Evolutionary conservation across 2,797 vertebrate species (phyloP).

Genomic region (Benthosema pterotum): DNA sequence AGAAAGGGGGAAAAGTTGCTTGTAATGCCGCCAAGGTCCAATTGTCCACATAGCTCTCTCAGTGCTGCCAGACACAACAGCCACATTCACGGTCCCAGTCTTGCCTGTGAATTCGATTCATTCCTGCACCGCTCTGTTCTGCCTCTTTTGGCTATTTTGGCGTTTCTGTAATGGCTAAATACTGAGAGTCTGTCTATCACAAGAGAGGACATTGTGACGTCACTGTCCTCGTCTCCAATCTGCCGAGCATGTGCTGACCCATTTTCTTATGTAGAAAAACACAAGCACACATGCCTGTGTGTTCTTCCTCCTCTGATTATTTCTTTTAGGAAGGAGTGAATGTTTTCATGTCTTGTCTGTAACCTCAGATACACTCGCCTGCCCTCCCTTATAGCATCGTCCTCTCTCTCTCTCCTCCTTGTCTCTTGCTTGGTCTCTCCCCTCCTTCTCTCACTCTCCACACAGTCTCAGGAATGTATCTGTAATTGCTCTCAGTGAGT

Average conservation of each 20-base stretch:
- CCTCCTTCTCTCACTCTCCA: slow-evolving; percentile 25
- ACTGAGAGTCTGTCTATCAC: slow-evolving; percentile 41
- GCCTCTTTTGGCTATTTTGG: slow-evolving; percentile 40
- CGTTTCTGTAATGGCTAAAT: slow-evolving; percentile 36
- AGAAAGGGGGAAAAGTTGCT: slow-evolving; percentile 34
- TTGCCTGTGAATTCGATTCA: slow-evolving; percentile 41
- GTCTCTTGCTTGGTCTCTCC: slow-evolving; percentile 4
- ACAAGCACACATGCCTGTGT: slow-evolving; percentile 1
- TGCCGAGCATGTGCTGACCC: slow-evolving; percentile 28
- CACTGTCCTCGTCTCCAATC: slow-evolving; percentile 1
- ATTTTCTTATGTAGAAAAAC: slow-evolving; percentile 6
- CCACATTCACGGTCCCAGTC: slow-evolving; percentile 46
- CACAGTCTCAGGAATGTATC: slow-evolving; percentile 69
- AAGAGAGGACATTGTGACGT: slow-evolving; percentile 7
- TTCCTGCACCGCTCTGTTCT: slow-evolving; percentile 17
- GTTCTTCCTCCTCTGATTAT: neutral
- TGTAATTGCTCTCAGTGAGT: slow-evolving; percentile 68
- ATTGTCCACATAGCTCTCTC: slow-evolving; percentile 70
- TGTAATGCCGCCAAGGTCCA: slow-evolving; percentile 50
- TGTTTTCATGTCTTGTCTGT: slow-evolving; percentile 36
- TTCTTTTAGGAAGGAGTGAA: slow-evolving; percentile 10
- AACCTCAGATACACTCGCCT: slow-evolving; percentile 58
- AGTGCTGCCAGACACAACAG: slow-evolving; percentile 62
- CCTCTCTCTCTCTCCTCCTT: slow-evolving; percentile 4
- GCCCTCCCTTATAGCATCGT: slow-evolving; percentile 33